A percentile compares a stretch with the other conserved stretches of the same genome.
These are phyloP conservation scores for Strigamia crassipes DNA, from an alignment of 2,888 invertebrate genomes.

Conservation along the genomic window DNA sequence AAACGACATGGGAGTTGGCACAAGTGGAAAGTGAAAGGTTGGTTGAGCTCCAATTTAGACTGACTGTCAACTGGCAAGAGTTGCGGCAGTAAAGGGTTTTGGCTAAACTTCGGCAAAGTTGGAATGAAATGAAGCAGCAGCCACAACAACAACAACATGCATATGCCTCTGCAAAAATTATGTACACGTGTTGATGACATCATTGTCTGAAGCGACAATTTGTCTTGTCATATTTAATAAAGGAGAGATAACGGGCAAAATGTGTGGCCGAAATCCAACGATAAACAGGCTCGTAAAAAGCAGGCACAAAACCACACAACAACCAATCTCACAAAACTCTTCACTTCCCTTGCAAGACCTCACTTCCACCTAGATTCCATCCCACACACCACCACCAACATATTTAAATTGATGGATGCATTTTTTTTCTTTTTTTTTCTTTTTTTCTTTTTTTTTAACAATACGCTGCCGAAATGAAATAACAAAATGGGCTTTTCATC, in stretches of 20 bases:
- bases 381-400: neutral
- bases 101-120: neutral
- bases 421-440: neutral
- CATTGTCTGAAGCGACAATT: neutral
- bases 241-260: slow-evolving; percentile 8
- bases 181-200: slow-evolving; percentile 1
- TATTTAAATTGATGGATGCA: neutral
- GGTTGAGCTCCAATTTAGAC: slow-evolving; percentile 19
- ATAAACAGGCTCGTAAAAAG: slow-evolving; percentile 20
- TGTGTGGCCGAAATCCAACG: slow-evolving; percentile 17
- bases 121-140: neutral
- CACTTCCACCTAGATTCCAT: neutral
- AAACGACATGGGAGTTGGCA: neutral
- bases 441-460: neutral
- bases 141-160: neutral
- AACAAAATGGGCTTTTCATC: neutral
- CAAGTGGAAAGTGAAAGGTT: slow-evolving; percentile 30
- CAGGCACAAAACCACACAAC: slow-evolving; percentile 31
- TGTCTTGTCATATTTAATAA: slow-evolving; percentile 29
- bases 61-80: slow-evolving; percentile 7
- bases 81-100: neutral
- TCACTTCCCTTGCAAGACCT: neutral
- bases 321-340: slow-evolving; percentile 14
- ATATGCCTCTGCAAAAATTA: neutral
- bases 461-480: neutral